phyloP scores from a whole-genome alignment of 1,140 invertebrate genomes.

The Caenorhabditis inopinata region DNA sequence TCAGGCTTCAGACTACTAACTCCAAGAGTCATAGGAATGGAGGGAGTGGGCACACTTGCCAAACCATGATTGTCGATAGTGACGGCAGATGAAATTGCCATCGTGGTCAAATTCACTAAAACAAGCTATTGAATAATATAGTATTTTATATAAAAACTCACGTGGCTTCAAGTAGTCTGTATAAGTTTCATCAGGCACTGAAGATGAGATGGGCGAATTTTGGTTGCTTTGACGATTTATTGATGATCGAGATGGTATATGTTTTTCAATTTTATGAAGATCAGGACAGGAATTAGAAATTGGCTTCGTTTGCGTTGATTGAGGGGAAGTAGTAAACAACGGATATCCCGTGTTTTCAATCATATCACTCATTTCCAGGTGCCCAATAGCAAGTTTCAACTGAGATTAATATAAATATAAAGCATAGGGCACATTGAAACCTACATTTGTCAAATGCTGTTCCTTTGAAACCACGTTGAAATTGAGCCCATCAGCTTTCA shows the following conservation, averaged over 20 bases:
- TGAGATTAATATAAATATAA: not conserved
- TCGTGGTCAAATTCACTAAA: not conserved
- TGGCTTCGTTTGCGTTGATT: not conserved
- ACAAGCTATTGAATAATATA: too few relatives aligned
- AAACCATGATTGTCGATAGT: not conserved
- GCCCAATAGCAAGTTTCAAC: constrained; percentile 43
- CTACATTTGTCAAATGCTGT: constrained; percentile 18
- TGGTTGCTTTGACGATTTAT: not conserved
- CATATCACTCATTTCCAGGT: constrained; percentile 42
- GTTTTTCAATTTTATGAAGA: not conserved
- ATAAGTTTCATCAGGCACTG: constrained; percentile 29
- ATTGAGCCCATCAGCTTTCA: not conserved
- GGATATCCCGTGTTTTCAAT: constrained; percentile 48
- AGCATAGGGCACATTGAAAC: not conserved
- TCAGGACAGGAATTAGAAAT: constrained; percentile 46
- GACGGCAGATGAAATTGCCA: not conserved
- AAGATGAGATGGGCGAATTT: constrained; percentile 21
- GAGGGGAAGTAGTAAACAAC: constrained; percentile 28
- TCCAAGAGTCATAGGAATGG: constrained; percentile 34
- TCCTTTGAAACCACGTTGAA: not conserved
- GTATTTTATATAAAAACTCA: not conserved
- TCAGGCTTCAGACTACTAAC: constrained; percentile 1
- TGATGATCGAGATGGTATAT: not conserved
- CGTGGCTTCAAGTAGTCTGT: not conserved
- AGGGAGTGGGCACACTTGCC: not conserved